Conservation (phyloP, 2,888 invertebrate species). For the Orchesella flavescens region DNA sequence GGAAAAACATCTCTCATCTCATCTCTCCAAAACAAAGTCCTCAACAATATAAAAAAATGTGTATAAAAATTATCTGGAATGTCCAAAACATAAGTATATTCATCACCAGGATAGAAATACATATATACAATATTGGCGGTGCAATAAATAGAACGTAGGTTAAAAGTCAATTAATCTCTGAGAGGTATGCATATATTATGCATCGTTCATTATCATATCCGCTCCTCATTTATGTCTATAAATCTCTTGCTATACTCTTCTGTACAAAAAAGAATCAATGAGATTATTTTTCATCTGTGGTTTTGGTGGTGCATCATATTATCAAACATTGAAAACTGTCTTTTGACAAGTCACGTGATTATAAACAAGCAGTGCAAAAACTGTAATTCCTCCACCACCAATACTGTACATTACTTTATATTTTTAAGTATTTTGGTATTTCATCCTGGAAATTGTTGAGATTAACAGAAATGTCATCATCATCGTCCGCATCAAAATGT, state of each 20-base stretch:
- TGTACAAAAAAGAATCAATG: no score
- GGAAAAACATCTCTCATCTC: not conserved
- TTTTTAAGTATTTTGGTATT: not conserved
- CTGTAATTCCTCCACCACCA: no score
- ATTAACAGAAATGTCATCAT: slow-evolving; percentile 20
- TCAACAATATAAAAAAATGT: not conserved
- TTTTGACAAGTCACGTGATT: no score
- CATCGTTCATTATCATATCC: not conserved
- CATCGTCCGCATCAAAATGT: not conserved
- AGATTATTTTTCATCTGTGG: no score
- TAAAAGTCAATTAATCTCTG: slow-evolving; percentile 10
- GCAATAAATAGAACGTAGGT: not conserved
- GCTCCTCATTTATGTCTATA: not conserved
- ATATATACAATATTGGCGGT: no score
- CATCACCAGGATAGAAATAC: not conserved
- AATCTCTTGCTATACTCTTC: no score
- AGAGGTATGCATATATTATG: not conserved
- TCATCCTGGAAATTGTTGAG: slow-evolving; percentile 4
- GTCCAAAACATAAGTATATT: not conserved
- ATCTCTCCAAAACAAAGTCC: not conserved
- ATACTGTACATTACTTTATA: no score
- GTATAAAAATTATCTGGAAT: not conserved
- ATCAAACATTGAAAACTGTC: no score
- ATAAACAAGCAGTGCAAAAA: no score
- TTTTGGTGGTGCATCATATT: no score